phyloP scores from a whole-genome alignment of 2,888 invertebrate species.

The Heliconius charithonia region DNA sequence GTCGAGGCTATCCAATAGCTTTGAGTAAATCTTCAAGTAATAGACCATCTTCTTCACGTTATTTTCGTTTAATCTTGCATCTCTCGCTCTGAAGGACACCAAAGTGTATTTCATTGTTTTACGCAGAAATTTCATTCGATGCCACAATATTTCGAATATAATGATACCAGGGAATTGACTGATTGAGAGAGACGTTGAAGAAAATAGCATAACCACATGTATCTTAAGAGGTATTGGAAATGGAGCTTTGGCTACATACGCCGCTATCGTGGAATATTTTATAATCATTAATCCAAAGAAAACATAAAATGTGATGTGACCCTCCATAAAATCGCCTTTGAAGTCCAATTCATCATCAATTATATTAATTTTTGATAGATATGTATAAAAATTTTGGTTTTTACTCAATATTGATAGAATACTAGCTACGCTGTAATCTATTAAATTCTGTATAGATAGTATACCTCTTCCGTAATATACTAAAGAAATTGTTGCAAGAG shows the following conservation, averaged over 20 bases:
- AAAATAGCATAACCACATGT: neutral
- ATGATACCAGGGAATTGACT: neutral
- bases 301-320: neutral
- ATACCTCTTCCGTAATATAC: neutral
- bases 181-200: neutral
- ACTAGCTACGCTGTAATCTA: neutral
- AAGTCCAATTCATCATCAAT: neutral
- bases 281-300: neutral
- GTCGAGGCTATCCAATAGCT: neutral
- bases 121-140: conserved; percentile 5
- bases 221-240: neutral
- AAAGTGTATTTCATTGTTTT: neutral
- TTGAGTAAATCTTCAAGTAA: neutral
- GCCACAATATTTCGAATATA: conserved; percentile 1
- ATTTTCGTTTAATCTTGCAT: neutral
- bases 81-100: neutral
- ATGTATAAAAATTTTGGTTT: neutral
- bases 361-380: neutral
- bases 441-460: neutral
- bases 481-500: neutral
- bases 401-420: neutral
- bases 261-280: neutral
- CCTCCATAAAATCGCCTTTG: conserved; percentile 1
- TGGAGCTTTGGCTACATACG: neutral
- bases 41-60: neutral